Percentiles rank a stretch among this genome's conserved stretches.
phyloP scores from a whole-genome alignment of 2,113 vertebrate genomes.

The Todiramphus chloris region DNA sequence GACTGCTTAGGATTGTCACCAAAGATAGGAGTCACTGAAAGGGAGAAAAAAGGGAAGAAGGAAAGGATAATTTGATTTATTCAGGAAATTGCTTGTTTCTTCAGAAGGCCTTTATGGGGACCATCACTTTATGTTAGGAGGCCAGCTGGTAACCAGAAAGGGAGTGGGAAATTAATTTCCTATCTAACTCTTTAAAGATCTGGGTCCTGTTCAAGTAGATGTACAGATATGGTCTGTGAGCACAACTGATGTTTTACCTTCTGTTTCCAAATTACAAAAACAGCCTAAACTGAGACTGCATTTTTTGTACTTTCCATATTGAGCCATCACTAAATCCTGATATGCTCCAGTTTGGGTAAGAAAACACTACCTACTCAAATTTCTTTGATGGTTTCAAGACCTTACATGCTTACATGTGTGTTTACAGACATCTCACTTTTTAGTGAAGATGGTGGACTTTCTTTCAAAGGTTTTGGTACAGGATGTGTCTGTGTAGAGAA shows the following conservation, averaged over 20 bases:
- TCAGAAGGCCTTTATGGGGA: slow-evolving; percentile 59
- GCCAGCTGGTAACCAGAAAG: slow-evolving; percentile 71
- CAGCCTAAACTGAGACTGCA: not conserved
- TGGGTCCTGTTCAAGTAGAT: slow-evolving; percentile 44
- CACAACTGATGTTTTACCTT: not conserved
- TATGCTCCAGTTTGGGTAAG: not conserved
- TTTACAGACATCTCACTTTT: not conserved
- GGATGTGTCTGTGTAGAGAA: not conserved
- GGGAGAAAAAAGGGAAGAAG: slow-evolving; percentile 43
- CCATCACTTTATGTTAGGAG: slow-evolving; percentile 44
- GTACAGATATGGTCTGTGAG: not conserved
- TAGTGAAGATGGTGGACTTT: not conserved
- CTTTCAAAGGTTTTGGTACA: not conserved
- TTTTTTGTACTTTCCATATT: not conserved
- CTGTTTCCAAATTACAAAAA: not conserved
- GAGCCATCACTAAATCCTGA: not conserved
- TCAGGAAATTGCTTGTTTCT: slow-evolving; percentile 68
- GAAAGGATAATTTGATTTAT: slow-evolving; percentile 59
- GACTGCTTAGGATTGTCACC: slow-evolving; percentile 31
- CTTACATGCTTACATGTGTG: not conserved
- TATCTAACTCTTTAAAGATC: slow-evolving; percentile 64
- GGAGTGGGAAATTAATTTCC: slow-evolving; percentile 67
- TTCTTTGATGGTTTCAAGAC: not conserved
- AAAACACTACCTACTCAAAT: not conserved
- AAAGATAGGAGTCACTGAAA: slow-evolving; percentile 40